A percentile compares a stretch with the other conserved stretches of the same genome.
Evolutionary conservation across 2,113 vertebrate species (phyloP).

Genomic region (Tichodroma muraria): DNA sequence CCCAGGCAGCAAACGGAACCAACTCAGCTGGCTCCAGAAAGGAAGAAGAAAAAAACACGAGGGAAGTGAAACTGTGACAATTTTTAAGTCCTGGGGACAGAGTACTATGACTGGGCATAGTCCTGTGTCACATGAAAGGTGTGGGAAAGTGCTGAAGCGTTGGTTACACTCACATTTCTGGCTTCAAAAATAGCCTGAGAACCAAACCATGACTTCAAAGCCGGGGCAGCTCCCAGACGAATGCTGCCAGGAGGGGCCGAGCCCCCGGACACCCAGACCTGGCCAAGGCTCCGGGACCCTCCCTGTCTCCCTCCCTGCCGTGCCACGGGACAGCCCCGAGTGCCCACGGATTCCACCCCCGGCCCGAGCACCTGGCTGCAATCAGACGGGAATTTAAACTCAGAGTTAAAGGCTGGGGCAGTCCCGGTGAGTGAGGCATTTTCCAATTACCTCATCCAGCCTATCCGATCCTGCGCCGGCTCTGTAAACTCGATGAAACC

Average conservation of each 20-base stretch:
- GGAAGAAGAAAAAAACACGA: not conserved
- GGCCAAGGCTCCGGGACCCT: not conserved
- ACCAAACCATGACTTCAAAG: not conserved
- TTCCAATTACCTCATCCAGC: not conserved
- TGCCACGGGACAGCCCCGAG: not conserved
- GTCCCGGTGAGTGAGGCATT: not conserved
- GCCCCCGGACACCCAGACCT: not conserved
- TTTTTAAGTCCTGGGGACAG: not conserved
- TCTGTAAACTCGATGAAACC: not conserved
- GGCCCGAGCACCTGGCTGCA: not conserved
- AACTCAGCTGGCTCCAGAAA: not conserved
- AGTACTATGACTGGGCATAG: conserved; percentile 6
- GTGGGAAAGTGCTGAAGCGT: conserved; percentile 23
- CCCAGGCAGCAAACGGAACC: not conserved
- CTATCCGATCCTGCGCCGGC: not conserved
- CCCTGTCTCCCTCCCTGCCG: not conserved
- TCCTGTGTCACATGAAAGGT: conserved; percentile 32
- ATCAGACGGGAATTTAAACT: not conserved
- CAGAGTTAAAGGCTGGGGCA: not conserved
- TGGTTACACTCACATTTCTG: not conserved
- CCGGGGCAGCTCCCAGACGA: not conserved
- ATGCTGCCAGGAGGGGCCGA: not conserved
- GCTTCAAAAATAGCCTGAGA: conserved; percentile 21
- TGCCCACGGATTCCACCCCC: fast-evolving
- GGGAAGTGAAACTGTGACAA: conserved; percentile 44